These are phyloP conservation scores for Chrysemys picta DNA, from an alignment of 2,113 vertebrate genomes.

Conservation along the genomic window DNA sequence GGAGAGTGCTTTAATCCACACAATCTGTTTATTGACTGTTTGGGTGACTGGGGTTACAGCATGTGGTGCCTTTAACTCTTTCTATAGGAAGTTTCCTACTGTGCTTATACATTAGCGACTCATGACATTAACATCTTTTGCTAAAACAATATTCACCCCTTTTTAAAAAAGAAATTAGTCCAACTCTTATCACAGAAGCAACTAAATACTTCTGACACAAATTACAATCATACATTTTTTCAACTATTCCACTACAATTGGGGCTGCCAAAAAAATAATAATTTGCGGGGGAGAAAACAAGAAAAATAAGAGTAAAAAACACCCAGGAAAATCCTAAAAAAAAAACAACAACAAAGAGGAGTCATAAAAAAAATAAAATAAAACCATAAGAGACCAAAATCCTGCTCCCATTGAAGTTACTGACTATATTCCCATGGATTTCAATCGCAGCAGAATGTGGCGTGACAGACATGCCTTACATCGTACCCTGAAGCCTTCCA, in stretches of 20 bases:
- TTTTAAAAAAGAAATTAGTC: background rate
- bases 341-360: background rate
- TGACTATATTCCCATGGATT: slow-evolving; percentile 14
- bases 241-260: background rate
- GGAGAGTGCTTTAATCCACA: background rate
- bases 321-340: background rate
- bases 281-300: background rate
- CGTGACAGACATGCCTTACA: background rate
- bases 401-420: background rate
- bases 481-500: slow-evolving; percentile 12
- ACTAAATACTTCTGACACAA: background rate
- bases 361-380: background rate
- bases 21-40: background rate
- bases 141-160: background rate
- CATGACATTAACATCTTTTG: background rate
- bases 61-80: background rate
- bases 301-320: background rate
- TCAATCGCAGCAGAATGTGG: background rate
- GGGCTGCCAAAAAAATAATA: background rate
- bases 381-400: background rate
- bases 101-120: background rate
- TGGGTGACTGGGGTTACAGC: background rate
- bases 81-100: background rate
- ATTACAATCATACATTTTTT: background rate
- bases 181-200: background rate